Evolutionary conservation across 1,140 invertebrate genomes (phyloP), one percentile per base, ranked within the genome.

Genomic region (Babylonia areolata): DNA sequence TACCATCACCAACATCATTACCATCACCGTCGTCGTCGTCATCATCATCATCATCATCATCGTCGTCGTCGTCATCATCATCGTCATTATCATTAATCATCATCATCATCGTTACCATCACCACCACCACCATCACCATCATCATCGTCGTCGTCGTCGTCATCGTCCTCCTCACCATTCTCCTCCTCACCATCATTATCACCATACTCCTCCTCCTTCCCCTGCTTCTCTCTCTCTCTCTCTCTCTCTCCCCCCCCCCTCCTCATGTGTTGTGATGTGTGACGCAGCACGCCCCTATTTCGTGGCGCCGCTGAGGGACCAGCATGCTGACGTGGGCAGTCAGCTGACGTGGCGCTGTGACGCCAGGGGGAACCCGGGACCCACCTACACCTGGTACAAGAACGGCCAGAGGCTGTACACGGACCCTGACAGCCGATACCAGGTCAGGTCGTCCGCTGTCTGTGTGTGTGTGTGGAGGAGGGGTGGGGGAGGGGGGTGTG

Each of bases 331-430:
- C 92, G 96, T 97, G 89, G 94, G 92, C 64, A 96, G 96, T 85
- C 96, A 97, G 90, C 94, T 99, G 9, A 97, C 96, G 0, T 99
- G 98, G 97, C 97, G 97, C 51, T 99, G 98, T 95, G 98, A 99
- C 95, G 98, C 98, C 0, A 98, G 98, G 95, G 98, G 98, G 23
- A 97, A 98, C 90, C 98, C 98, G 37, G 96, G 97, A 46, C 98
- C 98, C 0, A 98, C 96, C 88, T 99, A 99, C 91, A 97, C 95
- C 83, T 99, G 98, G 98, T 97, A 97, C 92, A 97, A 96, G 94
- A 98, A 93, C 85, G 91, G 89, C 0, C 80, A 96, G 73, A 95
- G 95, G 84, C 96, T 98, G 37, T 33, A 23, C 33, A 80, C 94
- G 77, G 91, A 98, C 75, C 95, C 89, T 12, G 85, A 82, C 86